Conservation (phyloP, 2,797 vertebrate species). For the Malurus splendens region DNA sequence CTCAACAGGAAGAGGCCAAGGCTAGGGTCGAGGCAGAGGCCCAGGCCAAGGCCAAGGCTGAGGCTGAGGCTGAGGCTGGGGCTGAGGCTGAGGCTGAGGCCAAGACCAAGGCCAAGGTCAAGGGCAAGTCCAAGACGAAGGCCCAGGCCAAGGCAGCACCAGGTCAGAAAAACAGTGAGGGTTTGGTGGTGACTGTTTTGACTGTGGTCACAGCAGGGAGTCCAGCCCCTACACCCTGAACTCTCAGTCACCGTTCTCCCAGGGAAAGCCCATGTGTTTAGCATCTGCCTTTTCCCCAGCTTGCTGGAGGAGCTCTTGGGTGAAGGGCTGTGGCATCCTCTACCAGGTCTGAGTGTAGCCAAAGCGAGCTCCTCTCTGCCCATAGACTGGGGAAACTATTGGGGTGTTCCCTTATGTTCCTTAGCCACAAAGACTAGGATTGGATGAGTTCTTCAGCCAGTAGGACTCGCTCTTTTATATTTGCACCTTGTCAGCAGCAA, state of each 20-base stretch:
- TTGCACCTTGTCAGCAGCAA: neutral
- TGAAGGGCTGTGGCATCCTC: neutral
- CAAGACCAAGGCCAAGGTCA: neutral
- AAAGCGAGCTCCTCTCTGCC: neutral
- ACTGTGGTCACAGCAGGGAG: neutral
- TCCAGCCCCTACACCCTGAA: neutral
- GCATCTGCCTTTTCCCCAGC: neutral
- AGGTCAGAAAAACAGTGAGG: slow-evolving; percentile 40
- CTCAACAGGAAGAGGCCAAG: slow-evolving; percentile 41
- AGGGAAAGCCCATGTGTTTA: neutral
- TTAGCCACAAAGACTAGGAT: neutral
- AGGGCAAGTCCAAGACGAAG: neutral
- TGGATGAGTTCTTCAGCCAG: neutral
- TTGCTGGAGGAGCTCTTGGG: neutral
- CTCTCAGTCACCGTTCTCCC: neutral
- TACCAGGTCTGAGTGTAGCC: neutral
- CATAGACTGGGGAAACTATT: neutral
- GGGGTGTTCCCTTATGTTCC: neutral
- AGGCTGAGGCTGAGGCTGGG: neutral
- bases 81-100: neutral
- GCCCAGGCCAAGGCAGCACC: neutral
- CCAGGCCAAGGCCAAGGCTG: neutral
- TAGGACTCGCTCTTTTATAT: neutral
- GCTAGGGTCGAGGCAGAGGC: neutral
- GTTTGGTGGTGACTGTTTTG: neutral